A percentile compares a stretch with the other conserved stretches of the same genome.
These are phyloP conservation scores for Micromesistius poutassou DNA, from an alignment of 2,797 vertebrate genomes.

Conservation along the genomic window DNA sequence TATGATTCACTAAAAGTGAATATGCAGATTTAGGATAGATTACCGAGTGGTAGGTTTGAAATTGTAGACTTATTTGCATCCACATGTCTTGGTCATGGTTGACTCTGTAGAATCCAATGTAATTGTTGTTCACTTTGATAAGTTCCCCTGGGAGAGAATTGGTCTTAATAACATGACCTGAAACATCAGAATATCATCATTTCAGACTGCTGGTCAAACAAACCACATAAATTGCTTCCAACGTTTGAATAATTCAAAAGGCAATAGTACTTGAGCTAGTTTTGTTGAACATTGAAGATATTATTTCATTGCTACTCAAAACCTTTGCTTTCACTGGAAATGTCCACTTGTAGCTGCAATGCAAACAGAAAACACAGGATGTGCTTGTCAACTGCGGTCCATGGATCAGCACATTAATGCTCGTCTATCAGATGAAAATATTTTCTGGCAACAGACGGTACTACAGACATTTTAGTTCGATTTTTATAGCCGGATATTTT, in stretches of 20 bases:
- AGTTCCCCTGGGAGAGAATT: slow-evolving; percentile 56
- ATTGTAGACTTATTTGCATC: slow-evolving; percentile 62
- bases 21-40: not conserved
- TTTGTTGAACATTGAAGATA: slow-evolving; percentile 65
- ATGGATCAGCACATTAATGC: not conserved
- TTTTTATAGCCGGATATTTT: not conserved
- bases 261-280: slow-evolving; percentile 64
- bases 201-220: not conserved
- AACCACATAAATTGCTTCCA: not conserved
- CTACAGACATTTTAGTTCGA: not conserved
- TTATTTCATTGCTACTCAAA: slow-evolving; percentile 32
- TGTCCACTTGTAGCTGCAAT: slow-evolving; percentile 90
- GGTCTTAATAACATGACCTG: slow-evolving; percentile 46
- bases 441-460: not conserved
- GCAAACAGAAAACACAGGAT: slow-evolving; percentile 12
- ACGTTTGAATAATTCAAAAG: not conserved
- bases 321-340: slow-evolving; percentile 82
- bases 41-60: slow-evolving; percentile 69
- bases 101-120: slow-evolving; percentile 90
- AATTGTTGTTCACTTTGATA: slow-evolving; percentile 82
- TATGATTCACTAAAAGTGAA: not conserved
- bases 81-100: slow-evolving; percentile 80
- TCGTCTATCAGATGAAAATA: not conserved
- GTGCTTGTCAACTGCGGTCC: not conserved
- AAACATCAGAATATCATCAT: slow-evolving; percentile 19